Evolutionary conservation across 2,888 invertebrate genomes (phyloP).

Genomic region (Ophion ellenae): DNA sequence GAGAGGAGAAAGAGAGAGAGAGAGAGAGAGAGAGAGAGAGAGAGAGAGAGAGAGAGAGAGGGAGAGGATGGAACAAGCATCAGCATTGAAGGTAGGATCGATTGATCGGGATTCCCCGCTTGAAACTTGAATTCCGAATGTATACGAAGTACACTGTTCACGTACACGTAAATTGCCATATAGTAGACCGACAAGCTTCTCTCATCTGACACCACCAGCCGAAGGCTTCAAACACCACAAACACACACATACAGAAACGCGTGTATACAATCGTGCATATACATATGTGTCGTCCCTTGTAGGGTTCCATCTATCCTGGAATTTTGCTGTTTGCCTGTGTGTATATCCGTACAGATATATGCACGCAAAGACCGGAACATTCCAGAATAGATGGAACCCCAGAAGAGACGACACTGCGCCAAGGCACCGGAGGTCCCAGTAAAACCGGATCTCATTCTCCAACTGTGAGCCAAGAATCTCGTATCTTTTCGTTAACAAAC

Average conservation of each 20-base stretch:
- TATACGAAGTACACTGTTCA: slow-evolving; percentile 17
- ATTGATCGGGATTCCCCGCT: slow-evolving; percentile 38
- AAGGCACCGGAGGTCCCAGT: background rate
- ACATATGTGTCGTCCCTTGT: background rate
- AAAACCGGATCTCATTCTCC: background rate
- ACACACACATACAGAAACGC: background rate
- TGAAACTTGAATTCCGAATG: slow-evolving; percentile 45
- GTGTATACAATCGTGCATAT: background rate
- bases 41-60: background rate
- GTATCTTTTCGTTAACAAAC: background rate
- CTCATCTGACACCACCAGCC: slow-evolving; percentile 33
- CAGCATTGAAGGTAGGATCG: slow-evolving; percentile 36
- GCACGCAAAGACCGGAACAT: background rate
- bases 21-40: slow-evolving; percentile 8
- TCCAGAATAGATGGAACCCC: background rate
- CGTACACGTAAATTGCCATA: slow-evolving; percentile 34
- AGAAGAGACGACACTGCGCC: background rate
- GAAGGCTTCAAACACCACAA: background rate
- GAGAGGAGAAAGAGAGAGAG: background rate
- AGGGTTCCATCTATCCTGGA: background rate
- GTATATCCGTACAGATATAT: background rate
- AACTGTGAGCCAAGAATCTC: background rate
- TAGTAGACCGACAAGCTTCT: slow-evolving; percentile 34
- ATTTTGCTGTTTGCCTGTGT: background rate
- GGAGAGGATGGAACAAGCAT: slow-evolving; percentile 5